These are phyloP conservation scores for Drosophila athabasca DNA, from an alignment of 1,140 invertebrate species.

Conservation along the genomic window DNA sequence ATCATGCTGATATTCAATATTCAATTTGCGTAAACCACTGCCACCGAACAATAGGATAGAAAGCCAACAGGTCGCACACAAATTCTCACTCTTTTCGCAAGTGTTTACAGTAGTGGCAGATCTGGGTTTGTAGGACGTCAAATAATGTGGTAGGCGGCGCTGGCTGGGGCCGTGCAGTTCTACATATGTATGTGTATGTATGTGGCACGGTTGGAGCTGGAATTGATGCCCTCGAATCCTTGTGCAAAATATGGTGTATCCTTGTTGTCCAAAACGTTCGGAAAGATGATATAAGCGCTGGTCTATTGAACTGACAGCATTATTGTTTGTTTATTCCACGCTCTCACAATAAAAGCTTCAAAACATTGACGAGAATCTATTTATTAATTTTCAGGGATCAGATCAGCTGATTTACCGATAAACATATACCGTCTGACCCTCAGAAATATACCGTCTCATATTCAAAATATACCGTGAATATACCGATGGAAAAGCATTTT, in stretches of 20 bases:
- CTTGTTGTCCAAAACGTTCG: neutral
- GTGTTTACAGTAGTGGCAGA: neutral
- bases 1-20: constrained; percentile 42
- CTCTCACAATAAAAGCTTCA: constrained; percentile 25
- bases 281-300: neutral
- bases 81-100: neutral
- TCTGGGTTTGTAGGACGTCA: constrained; percentile 5
- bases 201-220: neutral
- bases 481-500: too few relatives aligned
- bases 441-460: too few relatives aligned
- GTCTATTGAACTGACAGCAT: neutral
- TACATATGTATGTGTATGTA: too few relatives aligned
- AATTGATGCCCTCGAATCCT: constrained; percentile 33
- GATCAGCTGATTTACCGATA: constrained; percentile 19
- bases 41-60: constrained; percentile 17
- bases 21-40: neutral
- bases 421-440: too few relatives aligned
- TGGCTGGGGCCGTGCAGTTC: constrained; percentile 3
- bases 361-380: constrained; percentile 42
- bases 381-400: constrained; percentile 25
- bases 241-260: constrained; percentile 18
- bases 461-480: too few relatives aligned
- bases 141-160: neutral
- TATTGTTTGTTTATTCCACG: neutral
- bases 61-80: constrained; percentile 9